Conservation (phyloP, 2,888 invertebrate genomes). For the Drosophila sordidula region DNA sequence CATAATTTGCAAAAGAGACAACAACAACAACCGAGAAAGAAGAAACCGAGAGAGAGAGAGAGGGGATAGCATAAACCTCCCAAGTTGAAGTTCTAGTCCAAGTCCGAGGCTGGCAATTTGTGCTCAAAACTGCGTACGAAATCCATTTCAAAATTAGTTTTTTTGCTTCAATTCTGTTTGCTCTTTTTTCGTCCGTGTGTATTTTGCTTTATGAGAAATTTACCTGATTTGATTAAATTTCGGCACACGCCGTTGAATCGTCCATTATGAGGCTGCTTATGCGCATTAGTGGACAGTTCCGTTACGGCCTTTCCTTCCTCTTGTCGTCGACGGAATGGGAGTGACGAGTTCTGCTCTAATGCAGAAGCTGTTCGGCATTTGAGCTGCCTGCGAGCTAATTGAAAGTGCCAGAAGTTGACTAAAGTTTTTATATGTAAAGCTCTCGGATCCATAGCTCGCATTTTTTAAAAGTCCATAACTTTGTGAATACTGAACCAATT, state of each 20-base stretch:
- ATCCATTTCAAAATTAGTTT: slow-evolving; percentile 82
- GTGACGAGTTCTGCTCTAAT: not conserved
- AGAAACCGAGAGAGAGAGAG: not conserved
- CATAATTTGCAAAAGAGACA: slow-evolving; percentile 81
- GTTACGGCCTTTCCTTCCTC: not conserved
- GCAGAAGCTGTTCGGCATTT: not conserved
- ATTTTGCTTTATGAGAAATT: slow-evolving; percentile 82
- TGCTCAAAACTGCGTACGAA: slow-evolving; percentile 79
- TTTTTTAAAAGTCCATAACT: too few species aligned
- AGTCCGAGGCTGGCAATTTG: slow-evolving; percentile 66
- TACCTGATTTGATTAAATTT: slow-evolving; percentile 84
- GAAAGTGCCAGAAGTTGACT: not conserved
- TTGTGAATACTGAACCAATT: too few species aligned
- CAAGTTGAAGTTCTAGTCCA: slow-evolving; percentile 41
- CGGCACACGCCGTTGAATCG: slow-evolving; percentile 37
- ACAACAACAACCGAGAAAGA: slow-evolving; percentile 16
- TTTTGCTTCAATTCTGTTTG: slow-evolving; percentile 17
- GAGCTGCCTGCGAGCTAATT: slow-evolving; percentile 17
- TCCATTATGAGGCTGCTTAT: slow-evolving; percentile 25
- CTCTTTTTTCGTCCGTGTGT: slow-evolving; percentile 15
- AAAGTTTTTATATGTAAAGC: too few species aligned
- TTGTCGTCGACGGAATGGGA: not conserved
- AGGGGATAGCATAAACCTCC: slow-evolving; percentile 17
- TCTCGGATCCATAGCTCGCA: too few species aligned
- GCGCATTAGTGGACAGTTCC: slow-evolving; percentile 32